Evolutionary conservation across 2,113 vertebrate species (phyloP), one percentile per base, ranked within the genome.

Genomic region (Sprattus sprattus): DNA sequence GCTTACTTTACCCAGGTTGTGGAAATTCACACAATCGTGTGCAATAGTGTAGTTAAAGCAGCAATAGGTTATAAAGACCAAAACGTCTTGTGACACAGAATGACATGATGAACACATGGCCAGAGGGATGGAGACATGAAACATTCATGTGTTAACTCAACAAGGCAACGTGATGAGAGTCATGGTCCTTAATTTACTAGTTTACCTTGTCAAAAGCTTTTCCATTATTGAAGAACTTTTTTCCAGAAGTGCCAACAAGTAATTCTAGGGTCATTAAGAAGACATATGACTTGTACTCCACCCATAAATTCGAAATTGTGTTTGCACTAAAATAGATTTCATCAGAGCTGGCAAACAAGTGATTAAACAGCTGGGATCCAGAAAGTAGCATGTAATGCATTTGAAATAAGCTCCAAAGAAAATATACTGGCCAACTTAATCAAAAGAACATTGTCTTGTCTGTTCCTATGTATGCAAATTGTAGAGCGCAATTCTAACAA

Each of bases 361-460:
- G 15, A 71, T 71, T 71, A 71, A 84, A 81, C 89, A 89, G 87
- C 88, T 88, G 87, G 89, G 25, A 15, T 82, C 45, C 45, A 67
- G 83, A 85, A 89, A 83, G 84, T 16, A 20, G 84, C 87, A 81
- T 45, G 78, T 85, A 82, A 85, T 28, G 82, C 85, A 86, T 71
- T 85, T 47, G 81, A 67, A 86, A 25, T 83, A 50, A 81, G 67
- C 39, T 64, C 32, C 32, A 85, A 78, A 64, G 50, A 60, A 45
- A 85, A 82, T 85, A 83, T 52, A 47, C 44, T 84, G 84, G 84
- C 82, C 85, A 88, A 82, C 78, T 81, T 82, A 45, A 80, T 71
- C 39, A 82, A 39, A 52, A 82, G 39, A 85, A 85, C 45, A 85
- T 83, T 60, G 22, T 83, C 87, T 71, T 83, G 81, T 20, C 32